Conservation (phyloP, 2,113 vertebrate species). For the Brachyistius frenatus region DNA sequence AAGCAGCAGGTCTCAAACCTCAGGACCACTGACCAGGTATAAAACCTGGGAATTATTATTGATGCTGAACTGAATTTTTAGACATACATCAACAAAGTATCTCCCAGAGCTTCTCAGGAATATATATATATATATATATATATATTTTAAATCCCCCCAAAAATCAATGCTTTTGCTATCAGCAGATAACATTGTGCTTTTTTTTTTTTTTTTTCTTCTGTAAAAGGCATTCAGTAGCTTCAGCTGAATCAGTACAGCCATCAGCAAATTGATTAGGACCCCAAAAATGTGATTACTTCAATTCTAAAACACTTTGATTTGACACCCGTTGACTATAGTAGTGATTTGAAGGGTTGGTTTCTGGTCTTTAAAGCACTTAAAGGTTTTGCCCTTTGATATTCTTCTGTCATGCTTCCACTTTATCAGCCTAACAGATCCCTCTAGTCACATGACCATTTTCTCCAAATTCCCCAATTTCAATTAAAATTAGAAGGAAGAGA, state of each 20-base stretch:
- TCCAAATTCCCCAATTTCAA: too few species aligned
- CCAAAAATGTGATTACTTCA: too few species aligned
- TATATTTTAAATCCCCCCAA: not conserved
- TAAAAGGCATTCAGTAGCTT: too few species aligned
- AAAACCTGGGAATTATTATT: slow-evolving; percentile 8
- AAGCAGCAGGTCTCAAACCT: not conserved
- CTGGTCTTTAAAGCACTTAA: not conserved
- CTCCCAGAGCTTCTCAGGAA: slow-evolving; percentile 2
- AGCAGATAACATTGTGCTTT: not conserved
- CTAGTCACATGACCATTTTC: too few species aligned
- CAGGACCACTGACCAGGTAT: slow-evolving; percentile 8
- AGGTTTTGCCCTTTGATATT: not conserved
- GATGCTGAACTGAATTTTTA: slow-evolving; percentile 16
- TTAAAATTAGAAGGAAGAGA: too few species aligned
- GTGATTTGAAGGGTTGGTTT: not conserved
- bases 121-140: too few species aligned
- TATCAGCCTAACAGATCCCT: too few species aligned
- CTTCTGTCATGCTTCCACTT: not conserved
- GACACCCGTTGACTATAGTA: not conserved
- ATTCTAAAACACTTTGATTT: not conserved
- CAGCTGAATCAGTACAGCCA: too few species aligned
- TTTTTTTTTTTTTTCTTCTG: too few species aligned
- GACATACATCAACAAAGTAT: slow-evolving; percentile 24
- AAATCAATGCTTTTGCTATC: not conserved
- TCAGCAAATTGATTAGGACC: too few species aligned